Evolutionary conservation across 2,888 invertebrate species (phyloP).

Genomic region (Watsonalla binaria): DNA sequence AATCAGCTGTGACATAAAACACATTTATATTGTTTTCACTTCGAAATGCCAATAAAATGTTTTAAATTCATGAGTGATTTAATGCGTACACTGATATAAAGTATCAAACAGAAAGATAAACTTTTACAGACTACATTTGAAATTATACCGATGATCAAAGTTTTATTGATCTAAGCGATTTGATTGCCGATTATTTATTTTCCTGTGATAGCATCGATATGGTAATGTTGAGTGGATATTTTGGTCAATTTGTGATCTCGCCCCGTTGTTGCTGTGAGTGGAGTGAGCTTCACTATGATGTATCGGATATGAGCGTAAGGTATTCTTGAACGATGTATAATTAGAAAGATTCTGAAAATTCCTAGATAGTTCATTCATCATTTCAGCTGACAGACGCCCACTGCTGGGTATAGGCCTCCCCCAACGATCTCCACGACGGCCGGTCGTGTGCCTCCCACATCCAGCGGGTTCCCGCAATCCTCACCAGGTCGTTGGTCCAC

Average conservation of each 20-base stretch:
- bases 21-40: conserved; percentile 77
- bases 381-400: too few relatives aligned
- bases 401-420: too few relatives aligned
- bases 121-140: conserved; percentile 29
- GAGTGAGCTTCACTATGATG: background rate
- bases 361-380: too few relatives aligned
- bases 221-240: background rate
- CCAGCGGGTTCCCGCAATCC: too few relatives aligned
- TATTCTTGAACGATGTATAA: too few relatives aligned
- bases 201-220: conserved; percentile 7
- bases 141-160: conserved; percentile 47
- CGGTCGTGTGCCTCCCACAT: too few relatives aligned
- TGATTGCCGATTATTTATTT: conserved; percentile 32
- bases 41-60: conserved; percentile 70
- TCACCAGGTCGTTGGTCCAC: too few relatives aligned
- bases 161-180: conserved; percentile 47
- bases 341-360: too few relatives aligned
- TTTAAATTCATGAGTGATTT: conserved; percentile 74
- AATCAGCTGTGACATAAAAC: conserved; percentile 72
- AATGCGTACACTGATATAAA: conserved; percentile 55
- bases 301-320: too few relatives aligned
- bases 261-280: background rate
- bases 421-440: too few relatives aligned
- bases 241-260: background rate
- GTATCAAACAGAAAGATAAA: conserved; percentile 40